Conservation (phyloP, 2,888 invertebrate species). For the Ectemnius lituratus region DNA sequence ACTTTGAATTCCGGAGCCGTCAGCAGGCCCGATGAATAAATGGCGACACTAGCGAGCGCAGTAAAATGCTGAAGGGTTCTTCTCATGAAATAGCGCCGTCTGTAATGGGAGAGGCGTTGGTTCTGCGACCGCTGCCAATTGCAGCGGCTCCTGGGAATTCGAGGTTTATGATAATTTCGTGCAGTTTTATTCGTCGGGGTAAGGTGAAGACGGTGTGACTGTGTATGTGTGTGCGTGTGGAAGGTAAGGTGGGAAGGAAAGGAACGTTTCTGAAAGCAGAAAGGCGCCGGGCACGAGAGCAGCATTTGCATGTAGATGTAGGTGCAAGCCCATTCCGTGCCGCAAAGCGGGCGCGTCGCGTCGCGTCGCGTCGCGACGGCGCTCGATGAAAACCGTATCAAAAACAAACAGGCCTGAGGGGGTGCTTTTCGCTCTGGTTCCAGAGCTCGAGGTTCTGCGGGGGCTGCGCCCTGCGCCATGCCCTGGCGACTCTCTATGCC, state of each 20-base stretch:
- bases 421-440: slow-evolving; percentile 44
- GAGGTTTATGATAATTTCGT: slow-evolving; percentile 55
- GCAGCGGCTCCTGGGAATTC: slow-evolving; percentile 13
- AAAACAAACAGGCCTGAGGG: slow-evolving; percentile 61
- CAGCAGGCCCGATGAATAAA: background rate
- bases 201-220: background rate
- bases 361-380: slow-evolving; percentile 19
- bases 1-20: background rate
- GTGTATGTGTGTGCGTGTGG: background rate
- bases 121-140: slow-evolving; percentile 9
- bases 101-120: background rate
- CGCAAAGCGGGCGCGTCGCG: slow-evolving; percentile 13
- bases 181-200: slow-evolving; percentile 11
- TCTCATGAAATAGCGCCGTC: background rate
- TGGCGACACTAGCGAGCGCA: background rate
- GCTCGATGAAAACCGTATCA: slow-evolving; percentile 59
- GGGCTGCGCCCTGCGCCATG: slow-evolving; percentile 11
- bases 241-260: background rate
- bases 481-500: slow-evolving; percentile 8
- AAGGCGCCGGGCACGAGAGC: slow-evolving; percentile 13
- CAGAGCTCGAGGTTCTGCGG: slow-evolving; percentile 25
- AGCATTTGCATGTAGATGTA: slow-evolving; percentile 49
- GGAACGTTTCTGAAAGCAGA: slow-evolving; percentile 8
- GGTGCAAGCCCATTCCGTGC: slow-evolving; percentile 7
- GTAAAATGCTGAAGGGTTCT: background rate